phyloP scores from a whole-genome alignment of 2,797 vertebrate species.

The Arctocebus calabarensis region DNA sequence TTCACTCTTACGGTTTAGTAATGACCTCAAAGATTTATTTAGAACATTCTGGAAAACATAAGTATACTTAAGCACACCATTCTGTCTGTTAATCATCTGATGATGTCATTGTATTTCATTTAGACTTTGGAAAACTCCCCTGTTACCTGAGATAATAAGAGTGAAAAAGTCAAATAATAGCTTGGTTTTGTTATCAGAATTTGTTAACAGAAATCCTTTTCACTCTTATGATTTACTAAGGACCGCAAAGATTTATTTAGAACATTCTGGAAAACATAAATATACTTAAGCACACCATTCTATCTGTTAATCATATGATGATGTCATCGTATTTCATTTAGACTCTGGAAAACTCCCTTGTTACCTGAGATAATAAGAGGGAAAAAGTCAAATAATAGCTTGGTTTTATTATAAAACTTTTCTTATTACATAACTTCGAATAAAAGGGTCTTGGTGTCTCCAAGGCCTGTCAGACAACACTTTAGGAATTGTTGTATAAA shows the following conservation, averaged over 20 bases:
- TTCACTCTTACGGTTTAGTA: not conserved
- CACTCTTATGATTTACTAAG: not conserved
- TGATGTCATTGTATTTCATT: not conserved
- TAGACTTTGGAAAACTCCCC: not conserved
- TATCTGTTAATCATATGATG: not conserved
- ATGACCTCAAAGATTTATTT: not conserved
- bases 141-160: not conserved
- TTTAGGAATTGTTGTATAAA: conserved; percentile 20
- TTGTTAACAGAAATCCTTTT: conserved; percentile 1
- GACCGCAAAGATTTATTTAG: not conserved
- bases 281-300: not conserved
- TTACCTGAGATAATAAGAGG: not conserved
- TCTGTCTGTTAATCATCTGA: not conserved
- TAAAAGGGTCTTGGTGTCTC: not conserved
- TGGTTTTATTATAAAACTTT: not conserved
- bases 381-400: not conserved
- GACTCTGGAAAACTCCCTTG: not conserved
- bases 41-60: conserved; percentile 13
- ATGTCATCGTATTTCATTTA: not conserved
- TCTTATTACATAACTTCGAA: not conserved
- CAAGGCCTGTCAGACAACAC: too few species aligned
- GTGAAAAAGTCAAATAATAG: not conserved
- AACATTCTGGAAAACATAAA: not conserved
- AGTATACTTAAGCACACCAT: not conserved
- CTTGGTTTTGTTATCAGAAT: not conserved